Base-by-base conservation (phyloP, 2,888 invertebrate genomes). In the Gari tellinella region DNA sequence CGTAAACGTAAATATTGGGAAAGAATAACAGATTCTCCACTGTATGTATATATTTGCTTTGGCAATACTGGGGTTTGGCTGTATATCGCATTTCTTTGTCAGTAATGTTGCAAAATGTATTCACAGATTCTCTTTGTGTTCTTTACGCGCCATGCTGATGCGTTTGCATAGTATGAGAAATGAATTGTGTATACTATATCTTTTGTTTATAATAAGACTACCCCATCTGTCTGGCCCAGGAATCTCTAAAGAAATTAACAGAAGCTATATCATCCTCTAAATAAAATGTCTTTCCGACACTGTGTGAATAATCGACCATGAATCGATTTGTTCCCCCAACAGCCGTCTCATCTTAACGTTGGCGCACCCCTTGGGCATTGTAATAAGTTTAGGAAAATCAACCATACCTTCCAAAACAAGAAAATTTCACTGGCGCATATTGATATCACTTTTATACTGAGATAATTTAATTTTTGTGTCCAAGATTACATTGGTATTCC, bases 391-490 rank as follows among this genome's bases (percentile, higher is more conserved):
- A 73, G 61, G 51, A 38, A 57, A 70, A 45, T 56, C 61, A 56
- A 55, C 51, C 67, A 43, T 70, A 78, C 72, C 78, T 74, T 74
- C 51, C 56, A 56, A 78, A 73, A 78, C 70, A 73, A 66, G 61
- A 60, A 51, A 66, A 53, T 65, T 66, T 65, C 70, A 52, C 48
- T 78, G 68, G 79, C 83, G 77, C 83, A 85, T 86, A 84, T 84
- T 86, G 86, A 86, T 85, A 86, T 85, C 84, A 81, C 79, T 84
- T 82, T 82, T 79, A 83, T 80, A 72, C 73, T 56, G 72, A 60
- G 61, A 60, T 57, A 84, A 84, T 82, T 80, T 64, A 77, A 84
- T 84, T 84, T 69, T 31, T 31, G 41, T 64, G 56, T 56, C 68
- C 62, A 60, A 67, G 65, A 72, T 79, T 72, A 67, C 74, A 79